Evolutionary conservation across 2,113 vertebrate genomes (phyloP).

Genomic region (Alexandromys fortis): DNA sequence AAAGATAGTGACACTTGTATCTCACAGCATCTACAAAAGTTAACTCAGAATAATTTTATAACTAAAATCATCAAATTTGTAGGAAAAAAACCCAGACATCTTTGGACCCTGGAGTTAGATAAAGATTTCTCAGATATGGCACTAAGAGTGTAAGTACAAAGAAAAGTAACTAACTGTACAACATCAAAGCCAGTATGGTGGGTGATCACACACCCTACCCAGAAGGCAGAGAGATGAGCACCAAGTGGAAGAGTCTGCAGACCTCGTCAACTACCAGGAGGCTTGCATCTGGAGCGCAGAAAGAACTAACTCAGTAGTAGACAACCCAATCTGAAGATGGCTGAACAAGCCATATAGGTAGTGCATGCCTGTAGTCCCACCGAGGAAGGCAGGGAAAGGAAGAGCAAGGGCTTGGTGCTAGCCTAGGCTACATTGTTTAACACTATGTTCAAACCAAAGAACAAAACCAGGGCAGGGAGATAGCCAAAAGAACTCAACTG

Average conservation of each 20-base stretch:
- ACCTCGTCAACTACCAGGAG: neutral
- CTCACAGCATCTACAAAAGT: neutral
- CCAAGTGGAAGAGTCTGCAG: neutral
- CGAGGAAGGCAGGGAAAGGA: neutral
- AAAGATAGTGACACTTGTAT: neutral
- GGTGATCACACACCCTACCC: neutral
- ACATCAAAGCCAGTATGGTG: neutral
- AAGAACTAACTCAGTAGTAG: neutral
- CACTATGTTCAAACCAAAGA: neutral
- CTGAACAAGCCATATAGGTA: neutral
- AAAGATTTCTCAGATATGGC: neutral
- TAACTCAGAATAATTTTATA: constrained; percentile 1
- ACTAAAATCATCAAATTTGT: constrained; percentile 24
- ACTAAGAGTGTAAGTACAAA: neutral
- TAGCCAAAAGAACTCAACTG: neutral
- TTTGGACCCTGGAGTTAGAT: neutral
- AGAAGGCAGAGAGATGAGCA: neutral
- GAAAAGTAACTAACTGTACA: neutral
- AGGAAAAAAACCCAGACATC: neutral
- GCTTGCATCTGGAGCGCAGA: neutral
- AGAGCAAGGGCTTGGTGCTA: neutral
- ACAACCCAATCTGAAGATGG: neutral
- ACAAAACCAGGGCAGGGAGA: neutral
- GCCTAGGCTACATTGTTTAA: neutral
- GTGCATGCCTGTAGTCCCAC: neutral